Conservation (phyloP, 2,888 invertebrate species). For the Ophraella communa region DNA sequence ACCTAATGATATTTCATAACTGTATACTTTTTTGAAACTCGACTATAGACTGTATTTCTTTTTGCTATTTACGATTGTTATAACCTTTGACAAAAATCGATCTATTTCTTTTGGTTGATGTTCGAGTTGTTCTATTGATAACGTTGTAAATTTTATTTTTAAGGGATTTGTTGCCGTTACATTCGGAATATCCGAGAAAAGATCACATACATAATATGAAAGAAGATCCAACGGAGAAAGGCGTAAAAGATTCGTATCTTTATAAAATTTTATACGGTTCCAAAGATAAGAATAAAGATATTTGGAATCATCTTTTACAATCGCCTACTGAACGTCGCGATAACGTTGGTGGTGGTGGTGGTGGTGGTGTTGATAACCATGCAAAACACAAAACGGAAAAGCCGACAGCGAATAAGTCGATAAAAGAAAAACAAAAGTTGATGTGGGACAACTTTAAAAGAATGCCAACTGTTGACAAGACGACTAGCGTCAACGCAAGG, state of each 20-base stretch:
- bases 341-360: constrained; percentile 19
- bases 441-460: not conserved
- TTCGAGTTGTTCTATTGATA: too few relatives aligned
- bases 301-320: constrained; percentile 44
- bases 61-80: too few relatives aligned
- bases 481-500: not conserved
- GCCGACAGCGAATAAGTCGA: not conserved
- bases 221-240: constrained; percentile 8
- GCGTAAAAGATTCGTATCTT: constrained; percentile 41
- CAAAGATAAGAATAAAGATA: constrained; percentile 32
- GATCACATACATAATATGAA: constrained; percentile 26
- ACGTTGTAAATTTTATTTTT: constrained; percentile 7
- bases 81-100: too few relatives aligned
- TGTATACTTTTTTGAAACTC: too few relatives aligned
- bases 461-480: not conserved
- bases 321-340: constrained; percentile 30
- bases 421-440: not conserved
- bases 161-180: constrained; percentile 47
- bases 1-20: too few relatives aligned
- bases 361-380: constrained; percentile 19
- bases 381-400: not conserved
- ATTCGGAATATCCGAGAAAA: constrained; percentile 49
- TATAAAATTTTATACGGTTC: constrained; percentile 42
- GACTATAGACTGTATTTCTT: too few relatives aligned
- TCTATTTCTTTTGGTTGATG: too few relatives aligned